These are phyloP conservation scores for Pelobates fuscus DNA, from an alignment of 2,113 vertebrate genomes.

Conservation along the genomic window DNA sequence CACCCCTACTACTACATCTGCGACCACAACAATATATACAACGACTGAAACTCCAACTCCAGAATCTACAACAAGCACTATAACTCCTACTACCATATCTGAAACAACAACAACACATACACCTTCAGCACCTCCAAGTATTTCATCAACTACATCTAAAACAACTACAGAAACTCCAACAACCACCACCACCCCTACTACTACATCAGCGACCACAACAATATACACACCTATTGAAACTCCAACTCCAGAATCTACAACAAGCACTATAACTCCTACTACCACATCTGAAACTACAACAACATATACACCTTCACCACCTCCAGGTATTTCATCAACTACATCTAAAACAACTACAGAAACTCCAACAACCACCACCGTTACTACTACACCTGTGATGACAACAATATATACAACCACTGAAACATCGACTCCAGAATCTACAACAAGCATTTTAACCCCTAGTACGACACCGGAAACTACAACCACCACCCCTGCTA, in stretches of 20 bases:
- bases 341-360: background rate
- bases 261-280: background rate
- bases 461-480: background rate
- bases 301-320: background rate
- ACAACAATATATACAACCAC: background rate
- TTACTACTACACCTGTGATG: background rate
- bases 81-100: background rate
- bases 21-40: background rate
- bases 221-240: background rate
- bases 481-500: background rate
- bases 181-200: background rate
- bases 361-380: background rate
- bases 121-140: too few relatives aligned
- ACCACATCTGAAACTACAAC: background rate
- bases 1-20: background rate
- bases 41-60: background rate
- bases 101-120: background rate
- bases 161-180: background rate
- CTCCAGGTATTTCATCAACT: background rate
- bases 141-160: background rate
- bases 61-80: background rate
- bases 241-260: background rate
- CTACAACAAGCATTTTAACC: background rate
- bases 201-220: background rate
- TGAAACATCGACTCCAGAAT: constrained; percentile 1